phyloP scores from a whole-genome alignment of 2,888 invertebrate genomes.

The Sepiola atlantica region DNA sequence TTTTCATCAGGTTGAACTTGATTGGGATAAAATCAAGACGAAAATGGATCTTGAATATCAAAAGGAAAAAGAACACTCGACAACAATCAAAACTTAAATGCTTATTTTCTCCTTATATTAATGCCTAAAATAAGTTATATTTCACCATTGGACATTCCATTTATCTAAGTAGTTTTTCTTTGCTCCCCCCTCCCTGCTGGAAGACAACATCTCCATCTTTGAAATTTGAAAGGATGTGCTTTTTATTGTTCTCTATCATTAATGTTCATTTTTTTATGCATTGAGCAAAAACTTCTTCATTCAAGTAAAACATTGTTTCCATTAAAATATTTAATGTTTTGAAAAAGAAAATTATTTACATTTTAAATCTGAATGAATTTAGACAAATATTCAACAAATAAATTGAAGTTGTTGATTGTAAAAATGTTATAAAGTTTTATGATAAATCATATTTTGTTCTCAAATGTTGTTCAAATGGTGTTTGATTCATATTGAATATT shows the following conservation, averaged over 20 bases:
- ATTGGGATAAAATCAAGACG: conserved; percentile 76
- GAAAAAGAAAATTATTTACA: background rate
- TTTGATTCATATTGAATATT: background rate
- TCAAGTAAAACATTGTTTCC: too few species aligned
- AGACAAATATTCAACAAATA: background rate
- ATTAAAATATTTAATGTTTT: background rate
- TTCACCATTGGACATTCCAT: background rate
- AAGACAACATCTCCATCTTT: background rate
- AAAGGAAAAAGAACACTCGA: conserved; percentile 67
- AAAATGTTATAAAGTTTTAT: background rate
- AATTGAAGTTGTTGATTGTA: background rate
- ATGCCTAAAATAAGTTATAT: background rate
- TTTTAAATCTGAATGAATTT: background rate
- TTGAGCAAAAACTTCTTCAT: too few species aligned
- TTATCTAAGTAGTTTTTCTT: background rate
- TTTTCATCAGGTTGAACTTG: conserved; percentile 74
- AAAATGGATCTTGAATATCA: conserved; percentile 75
- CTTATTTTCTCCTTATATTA: background rate
- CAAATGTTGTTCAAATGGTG: background rate
- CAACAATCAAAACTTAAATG: background rate
- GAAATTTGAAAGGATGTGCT: background rate
- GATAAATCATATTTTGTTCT: background rate
- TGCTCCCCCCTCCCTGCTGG: background rate
- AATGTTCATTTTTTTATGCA: too few species aligned
- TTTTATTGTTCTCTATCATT: background rate